Base-by-base conservation (phyloP, 2,888 invertebrate genomes). In the Cetonia aurata region DNA sequence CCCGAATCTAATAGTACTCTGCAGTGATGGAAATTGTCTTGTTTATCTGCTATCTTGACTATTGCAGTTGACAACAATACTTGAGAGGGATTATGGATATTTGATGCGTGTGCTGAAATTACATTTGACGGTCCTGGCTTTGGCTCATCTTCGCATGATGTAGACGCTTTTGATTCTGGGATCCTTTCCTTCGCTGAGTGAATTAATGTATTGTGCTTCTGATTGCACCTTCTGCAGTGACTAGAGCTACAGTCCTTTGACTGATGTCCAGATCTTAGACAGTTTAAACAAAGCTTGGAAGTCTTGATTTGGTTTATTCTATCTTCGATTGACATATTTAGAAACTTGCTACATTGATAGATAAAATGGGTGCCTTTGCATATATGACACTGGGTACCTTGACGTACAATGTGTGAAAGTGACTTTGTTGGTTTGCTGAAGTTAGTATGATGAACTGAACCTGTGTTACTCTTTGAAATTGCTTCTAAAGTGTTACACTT, bases 281-380 rank as follows among this genome's bases (percentile, higher is more conserved):
- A 59, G 17, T 59, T 57, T 57, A 41, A 37, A 13, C 59, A 59
- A 59, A n/a, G n/a, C n/a, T n/a, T n/a, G n/a, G n/a, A n/a, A n/a
- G n/a, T n/a, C n/a, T n/a, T n/a, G n/a, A n/a, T n/a, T n/a, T n/a
- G n/a, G n/a, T n/a, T n/a, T n/a, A n/a, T n/a, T n/a, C n/a, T n/a
- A n/a, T n/a, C n/a, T n/a, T n/a, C n/a, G n/a, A n/a, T n/a, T n/a
- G n/a, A n/a, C n/a, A n/a, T n/a, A n/a, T n/a, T n/a, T n/a, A n/a
- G n/a, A n/a, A n/a, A n/a, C n/a, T n/a, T n/a, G n/a, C n/a, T n/a
- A n/a, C n/a, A n/a, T n/a, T n/a, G n/a, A n/a, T n/a, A n/a, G n/a
- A n/a, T n/a, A n/a, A n/a, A n/a, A n/a, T n/a, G n/a, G n/a, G n/a
- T n/a, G n/a, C n/a, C n/a, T n/a, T n/a, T n/a, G n/a, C n/a, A n/a